Evolutionary conservation across 2,888 invertebrate genomes (phyloP).

Genomic region (Agriotes lineatus): DNA sequence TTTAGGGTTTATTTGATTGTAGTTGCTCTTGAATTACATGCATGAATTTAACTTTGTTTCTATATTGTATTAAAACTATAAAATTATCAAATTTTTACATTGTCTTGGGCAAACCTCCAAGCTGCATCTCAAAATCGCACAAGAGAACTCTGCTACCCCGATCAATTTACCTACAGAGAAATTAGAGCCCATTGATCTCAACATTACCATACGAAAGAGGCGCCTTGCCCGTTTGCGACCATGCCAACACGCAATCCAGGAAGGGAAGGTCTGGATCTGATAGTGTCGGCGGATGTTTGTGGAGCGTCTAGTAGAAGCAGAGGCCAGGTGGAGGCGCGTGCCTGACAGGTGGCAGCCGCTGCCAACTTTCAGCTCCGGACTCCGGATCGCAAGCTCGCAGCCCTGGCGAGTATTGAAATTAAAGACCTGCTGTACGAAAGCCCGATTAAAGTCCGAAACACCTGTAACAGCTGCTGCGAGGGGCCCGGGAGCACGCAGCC

Average conservation of each 20-base stretch:
- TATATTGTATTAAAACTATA: too few species aligned
- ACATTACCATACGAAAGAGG: too few species aligned
- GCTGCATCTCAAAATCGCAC: too few species aligned
- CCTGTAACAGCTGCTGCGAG: slow-evolving; percentile 32
- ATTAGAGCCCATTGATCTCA: too few species aligned
- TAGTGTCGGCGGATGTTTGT: slow-evolving; percentile 42
- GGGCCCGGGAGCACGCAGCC: not conserved
- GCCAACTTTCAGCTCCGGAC: slow-evolving; percentile 26
- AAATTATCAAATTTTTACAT: too few species aligned
- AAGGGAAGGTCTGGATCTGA: slow-evolving; percentile 34
- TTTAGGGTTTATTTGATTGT: too few species aligned
- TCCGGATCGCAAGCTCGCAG: not conserved
- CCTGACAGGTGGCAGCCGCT: slow-evolving; percentile 46
- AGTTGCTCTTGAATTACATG: too few species aligned
- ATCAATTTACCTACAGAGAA: too few species aligned
- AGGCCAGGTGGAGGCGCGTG: slow-evolving; percentile 42
- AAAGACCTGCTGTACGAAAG: slow-evolving; percentile 33
- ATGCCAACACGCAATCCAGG: slow-evolving; percentile 29
- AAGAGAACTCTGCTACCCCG: too few species aligned
- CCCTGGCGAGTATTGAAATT: slow-evolving; percentile 29
- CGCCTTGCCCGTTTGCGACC: slow-evolving; percentile 11
- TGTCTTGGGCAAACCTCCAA: too few species aligned
- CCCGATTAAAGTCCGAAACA: slow-evolving; percentile 24
- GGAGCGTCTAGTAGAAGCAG: slow-evolving; percentile 43
- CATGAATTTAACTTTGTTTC: too few species aligned